phyloP scores from a whole-genome alignment of 2,113 vertebrate genomes.

The Lophochroa leadbeateri region DNA sequence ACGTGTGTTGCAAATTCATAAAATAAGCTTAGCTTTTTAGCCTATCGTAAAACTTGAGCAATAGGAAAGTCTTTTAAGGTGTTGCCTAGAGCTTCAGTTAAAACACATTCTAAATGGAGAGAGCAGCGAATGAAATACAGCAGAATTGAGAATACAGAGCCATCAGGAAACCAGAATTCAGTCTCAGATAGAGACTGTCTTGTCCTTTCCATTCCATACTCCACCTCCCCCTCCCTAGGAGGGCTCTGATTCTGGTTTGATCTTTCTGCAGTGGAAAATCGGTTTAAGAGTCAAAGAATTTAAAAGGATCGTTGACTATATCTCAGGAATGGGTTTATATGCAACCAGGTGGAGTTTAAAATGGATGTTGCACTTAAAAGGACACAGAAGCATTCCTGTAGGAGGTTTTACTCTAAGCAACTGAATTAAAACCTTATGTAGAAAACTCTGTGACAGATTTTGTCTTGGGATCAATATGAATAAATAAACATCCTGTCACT shows the following conservation, averaged over 20 bases:
- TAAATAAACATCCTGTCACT: background rate
- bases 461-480: background rate
- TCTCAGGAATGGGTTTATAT: background rate
- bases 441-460: background rate
- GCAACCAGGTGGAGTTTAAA: background rate
- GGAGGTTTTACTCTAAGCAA: background rate
- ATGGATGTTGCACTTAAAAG: background rate
- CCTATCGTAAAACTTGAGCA: background rate
- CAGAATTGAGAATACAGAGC: background rate
- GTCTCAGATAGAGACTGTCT: background rate
- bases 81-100: background rate
- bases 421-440: background rate
- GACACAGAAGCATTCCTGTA: background rate
- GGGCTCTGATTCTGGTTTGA: background rate
- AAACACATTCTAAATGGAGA: background rate
- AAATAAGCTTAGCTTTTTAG: background rate
- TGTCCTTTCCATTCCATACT: background rate
- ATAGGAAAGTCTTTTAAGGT: background rate
- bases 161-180: background rate
- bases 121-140: background rate
- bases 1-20: background rate
- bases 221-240: accelerated
- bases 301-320: background rate
- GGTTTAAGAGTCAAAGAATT: background rate
- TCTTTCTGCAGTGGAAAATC: background rate